Conservation (phyloP, 2,113 vertebrate genomes). For the Coryphaenoides rupestris region DNA sequence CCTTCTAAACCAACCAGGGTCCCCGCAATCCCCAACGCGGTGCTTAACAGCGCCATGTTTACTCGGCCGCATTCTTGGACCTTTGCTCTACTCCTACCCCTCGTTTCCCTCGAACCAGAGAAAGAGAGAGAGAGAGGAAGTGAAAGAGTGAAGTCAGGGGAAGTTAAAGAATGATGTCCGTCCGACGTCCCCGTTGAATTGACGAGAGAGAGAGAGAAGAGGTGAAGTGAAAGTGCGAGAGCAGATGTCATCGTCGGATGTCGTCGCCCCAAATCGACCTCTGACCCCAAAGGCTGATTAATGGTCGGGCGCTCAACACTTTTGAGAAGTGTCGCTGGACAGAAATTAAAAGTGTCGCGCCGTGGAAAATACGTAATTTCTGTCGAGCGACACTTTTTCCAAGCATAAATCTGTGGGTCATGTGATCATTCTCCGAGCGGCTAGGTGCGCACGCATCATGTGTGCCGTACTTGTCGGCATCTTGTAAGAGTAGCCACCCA, state of each 20-base stretch:
- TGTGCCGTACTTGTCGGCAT: no score
- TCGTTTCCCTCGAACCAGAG: no score
- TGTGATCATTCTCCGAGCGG: constrained; percentile 36
- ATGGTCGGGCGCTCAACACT: no score
- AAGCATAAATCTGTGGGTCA: constrained; percentile 18
- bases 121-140: not conserved
- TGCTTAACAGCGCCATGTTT: constrained; percentile 31
- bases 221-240: not conserved
- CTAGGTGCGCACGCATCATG: constrained; percentile 2
- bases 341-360: no score
- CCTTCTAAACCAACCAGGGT: constrained; percentile 28
- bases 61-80: constrained; percentile 40
- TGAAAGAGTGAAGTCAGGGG: not conserved
- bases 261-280: constrained; percentile 41
- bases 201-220: not conserved
- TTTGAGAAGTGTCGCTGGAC: no score
- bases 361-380: no score
- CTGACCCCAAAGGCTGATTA: no score
- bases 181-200: no score
- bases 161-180: no score
- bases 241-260: constrained; percentile 15
- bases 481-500: no score
- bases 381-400: no score
- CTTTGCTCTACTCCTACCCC: constrained; percentile 32
- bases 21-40: constrained; percentile 39